Evolutionary conservation across 2,888 invertebrate species (phyloP), one percentile per base, ranked within the genome.

Genomic region (Epiperipatus broadwayi): DNA sequence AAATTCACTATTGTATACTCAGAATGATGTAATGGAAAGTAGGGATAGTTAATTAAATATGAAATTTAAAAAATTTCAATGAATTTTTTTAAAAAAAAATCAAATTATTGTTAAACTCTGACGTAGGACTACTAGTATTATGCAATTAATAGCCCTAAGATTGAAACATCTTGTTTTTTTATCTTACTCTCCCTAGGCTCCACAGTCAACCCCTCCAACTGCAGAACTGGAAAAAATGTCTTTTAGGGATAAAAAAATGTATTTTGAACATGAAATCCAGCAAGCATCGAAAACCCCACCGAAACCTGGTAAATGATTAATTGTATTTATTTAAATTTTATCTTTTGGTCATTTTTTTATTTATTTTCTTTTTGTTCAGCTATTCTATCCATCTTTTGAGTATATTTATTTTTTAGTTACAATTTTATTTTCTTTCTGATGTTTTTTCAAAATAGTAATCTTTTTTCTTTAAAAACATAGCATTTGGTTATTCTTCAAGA

Each of bases 261-360:
- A 87, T 64, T 93, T 93, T 61, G 91, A 93, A 65, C 76, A 78
- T 57, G 89, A 89, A 44, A 85, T 91, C 74, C 81, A 85, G 64
- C 81, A 84, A 2, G 59, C 78, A 78, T 59, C 74, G 78, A 50
- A 78, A 80, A 61, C 77, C 80, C 39, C 76, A 50, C 73, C 77
- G 36, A 83, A 80, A 64, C 71, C 78, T 68, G 80, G 81, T 80
- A 59, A 58, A n/a, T n/a, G 50, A 49, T 19, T 20, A 25, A 31
- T 35, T 31, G n/a, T 12, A 7, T 22, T 29, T 32, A 12, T 8
- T 27, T 8, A 20, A 5, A 1, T 12, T 28, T 12, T 35, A 35
- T 28, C 37, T 16, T 40, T 18, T 37, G 2, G n/a, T 37, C 36
- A n/a, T 12, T 34, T 40, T 36, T 7, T 25, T 8, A n/a, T 18